Evolutionary conservation across 2,888 invertebrate genomes (phyloP), one percentile per base, ranked within the genome.

Genomic region (Venustoraphidia nigricollis): DNA sequence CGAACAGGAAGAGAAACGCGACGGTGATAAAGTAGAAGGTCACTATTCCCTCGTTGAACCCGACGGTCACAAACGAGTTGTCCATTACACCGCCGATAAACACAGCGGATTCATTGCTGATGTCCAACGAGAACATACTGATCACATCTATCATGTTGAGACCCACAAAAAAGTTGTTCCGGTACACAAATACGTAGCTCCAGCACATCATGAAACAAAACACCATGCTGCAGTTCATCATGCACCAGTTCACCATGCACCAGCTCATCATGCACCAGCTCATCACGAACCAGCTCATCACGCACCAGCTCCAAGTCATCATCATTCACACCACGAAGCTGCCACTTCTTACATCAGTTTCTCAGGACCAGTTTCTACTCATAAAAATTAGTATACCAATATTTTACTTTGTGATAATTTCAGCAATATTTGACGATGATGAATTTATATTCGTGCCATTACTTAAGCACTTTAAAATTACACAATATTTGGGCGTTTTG

Each of bases 1-100:
- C 50, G 56, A 53, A 45, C 57, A 57, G 39, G 55, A 55, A 51
- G 59, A 59, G 45, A 53, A 55, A 11, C 45, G 59, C 36, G 58
- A 58, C 40, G 59, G 59, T 2, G 57, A 59, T 47, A 51, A 44
- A 9, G 59, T 59, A 44, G 53, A 56, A 47, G 59, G 59, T 9
- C 54, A 53, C 46, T 59, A 59, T 50, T 55, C 56, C 49, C 37
- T 45, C 10, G 35, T 34, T 13, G 44, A 44, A 44, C 34, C 44
- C 13, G 44, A 44, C 11, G 44, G 44, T 34, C 34, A 34, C 10
- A 27, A 34, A n/a, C 44, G 44, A 10, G 35, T 44, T 27, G 44
- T 44, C 34, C 44, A 44, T 34, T 44, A 44, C 44, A 44, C 44
- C 6, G 44, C 44, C 10, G 44, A 44, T 34, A 35, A 34, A 10